phyloP scores from a whole-genome alignment of 2,113 vertebrate genomes.

The Plectropomus leopardus region DNA sequence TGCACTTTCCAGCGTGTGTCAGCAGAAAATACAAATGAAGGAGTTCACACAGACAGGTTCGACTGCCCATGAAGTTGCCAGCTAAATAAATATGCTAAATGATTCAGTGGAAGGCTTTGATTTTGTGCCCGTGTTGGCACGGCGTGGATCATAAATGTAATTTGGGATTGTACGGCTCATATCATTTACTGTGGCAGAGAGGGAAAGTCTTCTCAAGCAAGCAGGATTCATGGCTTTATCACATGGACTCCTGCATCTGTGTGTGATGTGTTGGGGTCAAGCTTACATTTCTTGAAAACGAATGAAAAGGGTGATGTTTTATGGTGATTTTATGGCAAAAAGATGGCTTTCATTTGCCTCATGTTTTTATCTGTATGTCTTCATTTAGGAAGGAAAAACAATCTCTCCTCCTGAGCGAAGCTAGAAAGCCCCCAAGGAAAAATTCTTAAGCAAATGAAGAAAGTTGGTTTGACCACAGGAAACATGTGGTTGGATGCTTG shows the following conservation, averaged over 20 bases:
- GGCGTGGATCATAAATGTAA: conserved; percentile 69
- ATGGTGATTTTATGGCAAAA: background rate
- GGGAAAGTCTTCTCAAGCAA: conserved; percentile 66
- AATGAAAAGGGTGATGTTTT: conserved; percentile 24
- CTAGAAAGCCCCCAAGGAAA: conserved; percentile 12
- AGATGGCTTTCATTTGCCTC: conserved; percentile 38
- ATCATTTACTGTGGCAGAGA: conserved; percentile 67
- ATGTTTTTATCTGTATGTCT: conserved; percentile 13
- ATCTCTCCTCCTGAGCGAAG: conserved; percentile 15
- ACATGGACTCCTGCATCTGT: conserved; percentile 32
- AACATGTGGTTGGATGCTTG: conserved; percentile 27
- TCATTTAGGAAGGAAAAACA: conserved; percentile 14
- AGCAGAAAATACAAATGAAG: conserved; percentile 73
- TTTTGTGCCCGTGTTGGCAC: conserved; percentile 72
- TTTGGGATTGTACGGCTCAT: conserved; percentile 75
- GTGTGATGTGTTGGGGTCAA: conserved; percentile 11
- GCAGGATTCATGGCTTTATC: conserved; percentile 53
- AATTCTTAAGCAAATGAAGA: conserved; percentile 29
- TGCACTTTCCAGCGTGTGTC: conserved; percentile 76
- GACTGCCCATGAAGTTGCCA: conserved; percentile 72
- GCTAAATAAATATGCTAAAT: conserved; percentile 77
- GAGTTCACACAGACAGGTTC: conserved; percentile 71
- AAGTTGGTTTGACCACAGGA: conserved; percentile 34
- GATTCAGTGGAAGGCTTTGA: conserved; percentile 79
- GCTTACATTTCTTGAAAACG: conserved; percentile 2